Conservation (phyloP, 2,113 vertebrate species). For the Crypturellus undulatus region DNA sequence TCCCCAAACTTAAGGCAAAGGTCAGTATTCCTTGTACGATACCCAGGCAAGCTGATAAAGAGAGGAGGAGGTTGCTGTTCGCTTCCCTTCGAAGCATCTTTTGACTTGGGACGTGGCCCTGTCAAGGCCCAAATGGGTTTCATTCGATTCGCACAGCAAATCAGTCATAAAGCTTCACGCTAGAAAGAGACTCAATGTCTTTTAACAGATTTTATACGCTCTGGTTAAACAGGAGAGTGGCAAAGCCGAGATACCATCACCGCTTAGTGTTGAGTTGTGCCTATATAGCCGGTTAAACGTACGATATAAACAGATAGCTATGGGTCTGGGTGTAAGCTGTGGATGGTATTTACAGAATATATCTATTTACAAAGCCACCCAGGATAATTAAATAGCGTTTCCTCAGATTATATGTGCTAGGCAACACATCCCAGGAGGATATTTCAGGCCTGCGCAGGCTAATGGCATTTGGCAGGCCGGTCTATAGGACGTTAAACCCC, state of each 20-base stretch:
- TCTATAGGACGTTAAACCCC: conserved; percentile 31
- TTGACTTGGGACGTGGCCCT: not conserved
- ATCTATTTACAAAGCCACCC: not conserved
- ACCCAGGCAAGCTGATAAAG: not conserved
- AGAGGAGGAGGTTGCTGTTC: fast-evolving
- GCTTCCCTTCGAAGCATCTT: not conserved
- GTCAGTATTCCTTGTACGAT: fast-evolving
- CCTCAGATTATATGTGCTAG: conserved; percentile 1
- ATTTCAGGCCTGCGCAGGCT: not conserved
- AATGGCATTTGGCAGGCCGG: conserved; percentile 8
- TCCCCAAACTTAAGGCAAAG: not conserved
- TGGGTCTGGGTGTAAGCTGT: not conserved
- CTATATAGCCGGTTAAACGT: not conserved
- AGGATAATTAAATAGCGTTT: not conserved
- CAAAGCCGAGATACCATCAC: not conserved
- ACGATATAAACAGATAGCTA: not conserved
- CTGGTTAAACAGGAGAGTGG: not conserved
- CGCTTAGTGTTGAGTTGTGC: not conserved
- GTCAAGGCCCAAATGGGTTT: not conserved
- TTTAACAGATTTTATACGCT: not conserved
- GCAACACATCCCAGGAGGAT: not conserved
- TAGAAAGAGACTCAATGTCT: not conserved
- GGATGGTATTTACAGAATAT: not conserved
- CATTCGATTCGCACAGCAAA: not conserved
- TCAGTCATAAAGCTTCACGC: not conserved